Percentiles rank a stretch among this genome's conserved stretches.
phyloP scores from a whole-genome alignment of 92 coral and sea anemone genomes.

The Plumapathes pennacea region DNA sequence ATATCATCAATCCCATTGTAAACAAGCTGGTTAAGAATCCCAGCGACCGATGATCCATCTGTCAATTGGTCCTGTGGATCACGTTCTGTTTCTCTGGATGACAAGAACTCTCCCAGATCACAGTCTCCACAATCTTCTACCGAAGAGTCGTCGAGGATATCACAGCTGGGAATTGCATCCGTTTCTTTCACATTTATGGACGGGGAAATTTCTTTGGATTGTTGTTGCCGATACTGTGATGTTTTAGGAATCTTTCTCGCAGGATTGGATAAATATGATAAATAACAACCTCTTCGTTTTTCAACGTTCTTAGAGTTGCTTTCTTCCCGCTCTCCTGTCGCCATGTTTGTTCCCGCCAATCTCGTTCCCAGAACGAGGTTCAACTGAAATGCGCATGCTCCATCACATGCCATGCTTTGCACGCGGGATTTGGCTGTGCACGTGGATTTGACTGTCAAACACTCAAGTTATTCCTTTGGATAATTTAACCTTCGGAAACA shows the following conservation, averaged over 20 bases:
- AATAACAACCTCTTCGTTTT: conserved; percentile 47
- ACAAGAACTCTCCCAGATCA: conserved; percentile 5
- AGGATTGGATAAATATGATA: conserved; percentile 45
- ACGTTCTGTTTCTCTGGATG: conserved; percentile 2
- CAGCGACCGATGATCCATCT: background rate
- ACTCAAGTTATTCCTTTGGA: conserved; percentile 1
- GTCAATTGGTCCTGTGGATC: conserved; percentile 1
- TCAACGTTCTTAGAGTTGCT: background rate
- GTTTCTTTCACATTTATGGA: conserved; percentile 1
- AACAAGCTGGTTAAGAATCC: background rate
- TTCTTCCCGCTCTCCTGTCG: conserved; percentile 1
- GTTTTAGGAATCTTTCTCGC: conserved; percentile 35
- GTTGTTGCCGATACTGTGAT: conserved; percentile 16
- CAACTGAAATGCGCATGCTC: too few species aligned
- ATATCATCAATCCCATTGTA: background rate
- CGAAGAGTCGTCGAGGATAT: background rate
- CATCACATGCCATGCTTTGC: too few species aligned
- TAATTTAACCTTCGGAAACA: background rate
- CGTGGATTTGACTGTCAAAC: too few species aligned
- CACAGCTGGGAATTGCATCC: too few species aligned
- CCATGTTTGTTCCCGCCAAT: conserved; percentile 8
- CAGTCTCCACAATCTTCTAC: background rate
- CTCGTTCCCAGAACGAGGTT: conserved; percentile 8
- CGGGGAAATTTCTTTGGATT: background rate
- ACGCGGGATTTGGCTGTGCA: too few species aligned